Evolutionary conservation across 2,888 invertebrate species (phyloP).

Genomic region (Muschampia plurimacula): DNA sequence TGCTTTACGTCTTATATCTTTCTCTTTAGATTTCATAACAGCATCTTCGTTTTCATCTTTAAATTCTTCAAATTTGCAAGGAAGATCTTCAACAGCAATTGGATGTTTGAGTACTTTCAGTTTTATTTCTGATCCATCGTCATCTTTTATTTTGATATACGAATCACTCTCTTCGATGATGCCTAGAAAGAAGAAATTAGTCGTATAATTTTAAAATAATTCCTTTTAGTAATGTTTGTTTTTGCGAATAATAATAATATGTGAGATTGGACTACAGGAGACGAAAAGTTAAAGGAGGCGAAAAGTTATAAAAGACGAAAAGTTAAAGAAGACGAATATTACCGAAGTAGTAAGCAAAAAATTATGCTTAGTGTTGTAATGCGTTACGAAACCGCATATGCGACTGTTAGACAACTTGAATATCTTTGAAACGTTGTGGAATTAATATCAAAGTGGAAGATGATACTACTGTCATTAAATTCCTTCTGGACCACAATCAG

Average conservation of each 20-base stretch:
- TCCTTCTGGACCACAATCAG: too few species aligned
- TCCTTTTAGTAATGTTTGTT: neutral
- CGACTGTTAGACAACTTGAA: too few species aligned
- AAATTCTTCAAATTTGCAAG: slow-evolving; percentile 51
- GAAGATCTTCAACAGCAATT: slow-evolving; percentile 58
- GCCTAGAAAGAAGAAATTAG: slow-evolving; percentile 68
- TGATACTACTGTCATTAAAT: too few species aligned
- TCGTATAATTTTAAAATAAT: neutral
- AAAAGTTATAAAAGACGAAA: too few species aligned
- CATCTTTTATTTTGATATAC: slow-evolving; percentile 61
- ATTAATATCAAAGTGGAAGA: too few species aligned
- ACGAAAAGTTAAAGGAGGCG: too few species aligned
- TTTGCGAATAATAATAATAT: neutral
- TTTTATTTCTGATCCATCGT: slow-evolving; percentile 60
- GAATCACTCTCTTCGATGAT: slow-evolving; percentile 62
- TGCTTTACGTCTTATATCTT: neutral
- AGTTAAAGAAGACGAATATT: too few species aligned
- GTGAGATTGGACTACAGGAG: too few species aligned
- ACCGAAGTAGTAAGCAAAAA: too few species aligned
- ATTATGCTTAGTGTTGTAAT: too few species aligned
- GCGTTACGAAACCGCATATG: too few species aligned
- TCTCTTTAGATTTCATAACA: slow-evolving; percentile 9
- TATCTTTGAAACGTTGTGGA: too few species aligned
- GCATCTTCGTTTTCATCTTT: slow-evolving; percentile 24
- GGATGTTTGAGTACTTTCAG: slow-evolving; percentile 63